A percentile compares a stretch with the other conserved stretches of the same genome.
Conservation (phyloP, 1,140 invertebrate species). For the Drosophila trapezifrons region DNA sequence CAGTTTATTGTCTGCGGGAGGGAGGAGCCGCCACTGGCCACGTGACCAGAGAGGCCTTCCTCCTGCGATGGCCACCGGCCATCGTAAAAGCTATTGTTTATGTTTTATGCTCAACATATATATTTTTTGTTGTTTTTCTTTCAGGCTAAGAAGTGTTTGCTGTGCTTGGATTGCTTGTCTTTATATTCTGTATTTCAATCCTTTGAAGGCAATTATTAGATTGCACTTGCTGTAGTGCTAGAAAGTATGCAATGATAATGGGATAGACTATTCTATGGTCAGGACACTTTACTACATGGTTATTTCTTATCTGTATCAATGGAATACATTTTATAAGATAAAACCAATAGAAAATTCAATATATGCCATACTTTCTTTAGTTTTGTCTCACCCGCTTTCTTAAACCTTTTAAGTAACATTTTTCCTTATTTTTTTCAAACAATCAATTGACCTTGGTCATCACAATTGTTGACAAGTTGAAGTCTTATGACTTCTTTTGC, state of each 20-base stretch:
- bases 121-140: neutral
- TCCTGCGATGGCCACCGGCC: neutral
- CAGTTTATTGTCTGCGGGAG: conserved; percentile 51
- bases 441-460: conserved; percentile 1
- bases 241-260: too few relatives aligned
- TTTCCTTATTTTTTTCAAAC: too few relatives aligned
- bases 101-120: conserved; percentile 6
- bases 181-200: neutral
- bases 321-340: too few relatives aligned
- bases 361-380: neutral
- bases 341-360: too few relatives aligned
- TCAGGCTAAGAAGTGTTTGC: too few relatives aligned
- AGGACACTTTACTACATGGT: too few relatives aligned
- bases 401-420: neutral
- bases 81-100: conserved; percentile 3
- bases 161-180: neutral
- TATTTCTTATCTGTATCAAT: too few relatives aligned
- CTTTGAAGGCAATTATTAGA: too few relatives aligned
- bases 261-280: too few relatives aligned
- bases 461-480: neutral
- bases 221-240: too few relatives aligned
- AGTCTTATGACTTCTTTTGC: neutral
- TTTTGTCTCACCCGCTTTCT: neutral
- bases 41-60: neutral
- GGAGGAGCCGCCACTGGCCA: conserved; percentile 1